Conservation (phyloP, 1,140 invertebrate genomes). For the Drosophila lacertosa region DNA sequence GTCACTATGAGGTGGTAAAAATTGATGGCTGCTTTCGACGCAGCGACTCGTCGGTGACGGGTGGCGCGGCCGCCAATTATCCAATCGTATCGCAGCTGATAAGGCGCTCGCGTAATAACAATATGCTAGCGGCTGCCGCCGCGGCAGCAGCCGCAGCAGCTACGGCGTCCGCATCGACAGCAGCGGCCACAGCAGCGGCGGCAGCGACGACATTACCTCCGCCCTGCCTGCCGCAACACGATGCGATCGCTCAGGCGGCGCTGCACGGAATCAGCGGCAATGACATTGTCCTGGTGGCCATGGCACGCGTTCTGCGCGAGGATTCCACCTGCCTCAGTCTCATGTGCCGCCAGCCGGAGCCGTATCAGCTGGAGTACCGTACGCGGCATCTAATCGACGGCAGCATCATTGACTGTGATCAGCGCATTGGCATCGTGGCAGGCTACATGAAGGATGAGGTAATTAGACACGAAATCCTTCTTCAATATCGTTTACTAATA, state of each 20-base stretch:
- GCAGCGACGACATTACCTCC: slow-evolving; percentile 75
- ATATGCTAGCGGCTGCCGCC: slow-evolving; percentile 64
- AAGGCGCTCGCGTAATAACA: slow-evolving; percentile 83
- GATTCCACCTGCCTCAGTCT: slow-evolving; percentile 84
- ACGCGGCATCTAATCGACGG: slow-evolving; percentile 93
- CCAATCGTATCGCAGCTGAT: slow-evolving; percentile 85
- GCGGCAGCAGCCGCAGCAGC: slow-evolving; percentile 70
- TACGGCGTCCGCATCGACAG: slow-evolving; percentile 76
- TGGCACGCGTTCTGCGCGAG: slow-evolving; percentile 86
- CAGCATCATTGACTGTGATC: slow-evolving; percentile 93
- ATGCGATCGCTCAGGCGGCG: slow-evolving; percentile 80
- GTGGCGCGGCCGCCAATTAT: slow-evolving; percentile 72
- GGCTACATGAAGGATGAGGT: slow-evolving; percentile 94
- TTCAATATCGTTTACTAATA: too few species aligned
- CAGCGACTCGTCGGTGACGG: slow-evolving; percentile 84
- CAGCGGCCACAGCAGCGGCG: slow-evolving; percentile 63
- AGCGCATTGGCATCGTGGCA: slow-evolving; percentile 92
- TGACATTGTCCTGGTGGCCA: slow-evolving; percentile 88
- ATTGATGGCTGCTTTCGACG: slow-evolving; percentile 85
- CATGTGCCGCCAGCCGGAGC: slow-evolving; percentile 89
- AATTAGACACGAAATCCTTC: slow-evolving; percentile 83
- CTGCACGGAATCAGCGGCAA: slow-evolving; percentile 85
- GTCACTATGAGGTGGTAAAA: slow-evolving; percentile 87
- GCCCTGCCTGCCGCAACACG: slow-evolving; percentile 69
- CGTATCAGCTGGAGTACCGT: slow-evolving; percentile 92